These are phyloP conservation scores for Drosophila pectinifera DNA, from an alignment of 1,140 invertebrate genomes.

Conservation along the genomic window DNA sequence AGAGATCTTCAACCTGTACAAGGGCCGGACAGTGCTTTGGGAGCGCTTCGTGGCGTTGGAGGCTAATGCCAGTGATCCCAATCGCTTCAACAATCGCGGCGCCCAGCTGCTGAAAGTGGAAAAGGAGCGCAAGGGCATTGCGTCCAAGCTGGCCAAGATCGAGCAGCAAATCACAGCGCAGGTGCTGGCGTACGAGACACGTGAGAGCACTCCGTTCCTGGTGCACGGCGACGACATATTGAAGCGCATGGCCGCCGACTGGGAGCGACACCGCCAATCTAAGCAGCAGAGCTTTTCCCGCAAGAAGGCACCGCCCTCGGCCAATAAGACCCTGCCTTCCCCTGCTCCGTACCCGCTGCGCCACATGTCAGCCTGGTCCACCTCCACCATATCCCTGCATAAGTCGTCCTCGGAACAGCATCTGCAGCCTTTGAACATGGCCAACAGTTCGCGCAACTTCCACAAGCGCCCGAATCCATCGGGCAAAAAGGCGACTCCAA, in stretches of 20 bases:
- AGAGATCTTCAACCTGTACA: slow-evolving; percentile 89
- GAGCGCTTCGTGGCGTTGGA: slow-evolving; percentile 89
- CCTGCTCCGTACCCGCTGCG: slow-evolving; percentile 46
- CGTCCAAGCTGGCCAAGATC: slow-evolving; percentile 89
- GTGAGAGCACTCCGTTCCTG: slow-evolving; percentile 86
- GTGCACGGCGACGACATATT: slow-evolving; percentile 87
- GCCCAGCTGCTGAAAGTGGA: slow-evolving; percentile 93
- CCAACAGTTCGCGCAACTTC: slow-evolving; percentile 51
- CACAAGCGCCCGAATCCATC: slow-evolving; percentile 34
- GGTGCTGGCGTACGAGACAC: slow-evolving; percentile 86
- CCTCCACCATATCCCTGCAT: slow-evolving; percentile 57
- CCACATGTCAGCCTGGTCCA: slow-evolving; percentile 57
- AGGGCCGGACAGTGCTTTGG: slow-evolving; percentile 88
- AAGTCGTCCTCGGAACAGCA: slow-evolving; percentile 59
- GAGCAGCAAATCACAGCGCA: slow-evolving; percentile 87
- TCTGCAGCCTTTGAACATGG: slow-evolving; percentile 9
- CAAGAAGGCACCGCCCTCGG: slow-evolving; percentile 52
- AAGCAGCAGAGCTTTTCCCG: slow-evolving; percentile 67
- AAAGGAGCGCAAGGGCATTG: slow-evolving; percentile 90
- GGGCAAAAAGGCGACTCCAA: background rate
- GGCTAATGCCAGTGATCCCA: slow-evolving; percentile 90
- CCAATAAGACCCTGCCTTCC: slow-evolving; percentile 37
- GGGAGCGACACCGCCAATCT: slow-evolving; percentile 86
- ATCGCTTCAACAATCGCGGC: slow-evolving; percentile 93
- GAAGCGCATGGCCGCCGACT: slow-evolving; percentile 86